These are phyloP conservation scores for Solea senegalensis DNA, from an alignment of 2,113 vertebrate genomes.

Conservation along the genomic window DNA sequence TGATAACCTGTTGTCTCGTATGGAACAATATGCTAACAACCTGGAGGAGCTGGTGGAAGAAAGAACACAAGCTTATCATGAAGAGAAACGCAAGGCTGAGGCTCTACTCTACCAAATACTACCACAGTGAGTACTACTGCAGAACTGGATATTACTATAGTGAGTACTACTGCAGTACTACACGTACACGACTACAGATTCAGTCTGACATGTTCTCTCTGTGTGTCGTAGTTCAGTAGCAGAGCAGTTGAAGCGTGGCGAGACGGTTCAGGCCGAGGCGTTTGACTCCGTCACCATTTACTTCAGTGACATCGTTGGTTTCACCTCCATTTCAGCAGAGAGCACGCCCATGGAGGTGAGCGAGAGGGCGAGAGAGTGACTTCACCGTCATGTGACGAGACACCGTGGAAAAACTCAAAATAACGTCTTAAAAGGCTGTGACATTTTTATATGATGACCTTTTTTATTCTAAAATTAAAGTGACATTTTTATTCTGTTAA, in stretches of 20 bases:
- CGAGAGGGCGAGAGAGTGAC: background rate
- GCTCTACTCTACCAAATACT: slow-evolving; percentile 96
- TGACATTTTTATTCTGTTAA: no score
- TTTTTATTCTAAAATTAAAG: no score
- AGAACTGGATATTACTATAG: background rate
- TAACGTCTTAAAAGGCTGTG: no score
- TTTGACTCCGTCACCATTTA: slow-evolving; percentile 97
- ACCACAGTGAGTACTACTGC: slow-evolving; percentile 87
- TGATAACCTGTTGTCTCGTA: slow-evolving; percentile 92
- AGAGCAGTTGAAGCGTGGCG: slow-evolving; percentile 92
- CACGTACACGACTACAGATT: background rate
- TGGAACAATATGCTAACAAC: slow-evolving; percentile 98
- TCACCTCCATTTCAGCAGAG: slow-evolving; percentile 90
- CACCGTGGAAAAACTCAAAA: no score
- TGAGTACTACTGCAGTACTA: background rate
- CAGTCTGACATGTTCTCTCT: background rate
- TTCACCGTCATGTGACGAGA: no score
- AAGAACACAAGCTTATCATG: slow-evolving; percentile 92
- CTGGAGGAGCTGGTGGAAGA: slow-evolving; percentile 96
- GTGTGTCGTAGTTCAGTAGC: slow-evolving; percentile 88
- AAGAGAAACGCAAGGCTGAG: slow-evolving; percentile 94
- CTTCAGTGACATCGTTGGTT: slow-evolving; percentile 97
- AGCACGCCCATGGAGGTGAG: slow-evolving; percentile 93
- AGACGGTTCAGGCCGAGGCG: slow-evolving; percentile 93
- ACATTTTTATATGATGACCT: no score